Conservation (phyloP, 2,888 invertebrate genomes). For the Imbricaverruca yamaguchii region DNA sequence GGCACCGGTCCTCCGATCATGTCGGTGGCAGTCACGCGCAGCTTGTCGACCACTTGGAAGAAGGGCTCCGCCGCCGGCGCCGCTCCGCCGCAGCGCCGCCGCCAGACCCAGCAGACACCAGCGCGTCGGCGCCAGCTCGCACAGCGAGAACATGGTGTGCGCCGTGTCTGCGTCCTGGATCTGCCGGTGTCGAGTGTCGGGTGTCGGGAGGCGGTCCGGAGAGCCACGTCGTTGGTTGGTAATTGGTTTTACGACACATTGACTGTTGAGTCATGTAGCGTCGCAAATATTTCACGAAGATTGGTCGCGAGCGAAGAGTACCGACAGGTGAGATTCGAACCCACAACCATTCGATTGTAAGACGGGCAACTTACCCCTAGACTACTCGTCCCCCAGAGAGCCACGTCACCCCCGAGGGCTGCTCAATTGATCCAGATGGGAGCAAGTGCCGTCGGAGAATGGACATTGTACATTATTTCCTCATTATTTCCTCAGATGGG, state of each 20-base stretch:
- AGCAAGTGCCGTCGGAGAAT: too few species aligned
- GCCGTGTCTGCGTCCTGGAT: background rate
- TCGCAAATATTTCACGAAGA: too few species aligned
- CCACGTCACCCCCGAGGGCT: background rate
- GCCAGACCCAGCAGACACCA: conserved; percentile 19
- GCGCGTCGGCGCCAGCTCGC: conserved; percentile 18
- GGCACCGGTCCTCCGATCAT: background rate
- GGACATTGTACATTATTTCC: too few species aligned
- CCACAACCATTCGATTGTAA: too few species aligned
- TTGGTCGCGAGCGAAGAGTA: too few species aligned
- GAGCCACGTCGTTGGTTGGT: background rate
- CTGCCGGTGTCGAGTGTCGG: background rate
- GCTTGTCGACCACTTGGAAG: background rate
- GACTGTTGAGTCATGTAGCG: too few species aligned
- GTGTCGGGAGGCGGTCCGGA: background rate
- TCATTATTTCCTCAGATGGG: too few species aligned
- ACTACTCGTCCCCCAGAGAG: too few species aligned
- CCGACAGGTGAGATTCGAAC: too few species aligned
- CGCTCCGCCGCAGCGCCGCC: background rate
- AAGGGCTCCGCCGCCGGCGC: background rate
- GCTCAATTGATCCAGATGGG: too few species aligned
- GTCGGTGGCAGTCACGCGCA: background rate
- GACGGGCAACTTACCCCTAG: too few species aligned
- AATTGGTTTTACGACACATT: too few species aligned
- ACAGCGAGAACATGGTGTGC: background rate